Base-by-base conservation (phyloP, 2,113 vertebrate species). In the Actinemys pallida region DNA sequence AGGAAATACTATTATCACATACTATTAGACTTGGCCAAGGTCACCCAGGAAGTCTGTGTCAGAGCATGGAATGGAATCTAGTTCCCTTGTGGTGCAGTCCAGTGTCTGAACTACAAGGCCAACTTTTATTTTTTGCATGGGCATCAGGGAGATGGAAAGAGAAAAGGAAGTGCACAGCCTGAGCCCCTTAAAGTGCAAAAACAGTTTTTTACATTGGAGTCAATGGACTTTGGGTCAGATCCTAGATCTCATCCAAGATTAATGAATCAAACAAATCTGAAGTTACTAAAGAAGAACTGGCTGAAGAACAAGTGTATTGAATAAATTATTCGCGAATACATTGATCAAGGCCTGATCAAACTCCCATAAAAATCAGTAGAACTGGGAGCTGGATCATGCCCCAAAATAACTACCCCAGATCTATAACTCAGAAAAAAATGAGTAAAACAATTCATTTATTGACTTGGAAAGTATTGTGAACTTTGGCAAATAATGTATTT, bases 1-100 rank as follows among this genome's bases (percentile, higher is more conserved):
- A 24, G 88, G 29, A 86, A 10, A 88, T 2, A 5, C 17, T 50
- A 10, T 10, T 72, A 3, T 62, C 92, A 54, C 1, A 20, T n/a
- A 5, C 53, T 14, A 88, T 84, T 81, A 83, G 13, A 92, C n/a
- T 0, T 25, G 1, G 49, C 35, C 2, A 1, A 57, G 53, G 10
- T 72, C 6, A 1, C n/a, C 87, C 24, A 54, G 50, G 27, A 3
- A 96, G 59, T 50, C 27, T 16, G 31, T 54, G n/a, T 11, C 35
- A 89, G 92, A 95, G 52, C 39, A 83, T 27, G 22, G 89, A 72
- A 90, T 90, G 54, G 91, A 93, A 92, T 42, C 12, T 1, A 24
- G 4, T 65, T 93, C 47, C 89, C 90, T 42, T 29, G 83, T 47
- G 65, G 90, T 89, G 31, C 25, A 45, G 78, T 80, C 2, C 8